Conservation (phyloP, 2,888 invertebrate genomes). For the Drosophila suboccidentalis region DNA sequence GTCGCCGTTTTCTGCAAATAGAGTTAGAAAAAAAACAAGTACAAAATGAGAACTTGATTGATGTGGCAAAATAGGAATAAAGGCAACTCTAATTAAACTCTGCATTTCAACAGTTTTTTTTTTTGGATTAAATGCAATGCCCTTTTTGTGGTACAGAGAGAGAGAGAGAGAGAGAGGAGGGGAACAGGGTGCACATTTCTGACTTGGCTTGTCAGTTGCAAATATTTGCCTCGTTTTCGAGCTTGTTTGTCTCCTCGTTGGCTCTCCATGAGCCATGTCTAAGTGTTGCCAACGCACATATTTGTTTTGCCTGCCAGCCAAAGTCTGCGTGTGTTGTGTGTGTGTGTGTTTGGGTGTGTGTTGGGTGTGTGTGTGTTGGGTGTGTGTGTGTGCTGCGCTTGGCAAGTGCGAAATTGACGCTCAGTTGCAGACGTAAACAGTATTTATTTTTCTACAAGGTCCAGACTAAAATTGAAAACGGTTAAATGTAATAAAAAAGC, state of each 20-base stretch:
- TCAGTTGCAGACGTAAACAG: conserved; percentile 36
- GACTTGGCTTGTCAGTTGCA: conserved; percentile 54
- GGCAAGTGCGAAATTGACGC: conserved; percentile 68
- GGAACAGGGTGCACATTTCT: not conserved
- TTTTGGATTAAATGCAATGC: conserved; percentile 12
- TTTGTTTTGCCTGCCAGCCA: conserved; percentile 32
- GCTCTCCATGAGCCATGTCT: conserved; percentile 39
- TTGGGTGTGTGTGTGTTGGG: not conserved
- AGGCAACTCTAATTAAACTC: conserved; percentile 28
- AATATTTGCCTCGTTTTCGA: conserved; percentile 52
- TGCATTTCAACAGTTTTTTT: conserved; percentile 12
- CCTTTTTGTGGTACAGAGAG: conserved; percentile 5
- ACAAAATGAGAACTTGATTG: conserved; percentile 13
- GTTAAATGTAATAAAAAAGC: conserved; percentile 60
- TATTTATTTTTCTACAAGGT: conserved; percentile 25
- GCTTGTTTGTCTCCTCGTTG: conserved; percentile 52
- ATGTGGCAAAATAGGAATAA: conserved; percentile 2
- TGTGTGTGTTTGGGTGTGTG: conserved; percentile 1
- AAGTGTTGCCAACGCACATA: conserved; percentile 52
- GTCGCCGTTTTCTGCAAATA: conserved; percentile 89
- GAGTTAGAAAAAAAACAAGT: conserved; percentile 12
- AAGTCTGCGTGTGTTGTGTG: conserved; percentile 14
- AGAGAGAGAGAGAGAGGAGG: not conserved
- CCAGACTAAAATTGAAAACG: conserved; percentile 53
- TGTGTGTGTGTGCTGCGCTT: conserved; percentile 25